These are phyloP conservation scores for Acanthosoma haemorrhoidale DNA, from an alignment of 2,888 invertebrate species.

Conservation along the genomic window DNA sequence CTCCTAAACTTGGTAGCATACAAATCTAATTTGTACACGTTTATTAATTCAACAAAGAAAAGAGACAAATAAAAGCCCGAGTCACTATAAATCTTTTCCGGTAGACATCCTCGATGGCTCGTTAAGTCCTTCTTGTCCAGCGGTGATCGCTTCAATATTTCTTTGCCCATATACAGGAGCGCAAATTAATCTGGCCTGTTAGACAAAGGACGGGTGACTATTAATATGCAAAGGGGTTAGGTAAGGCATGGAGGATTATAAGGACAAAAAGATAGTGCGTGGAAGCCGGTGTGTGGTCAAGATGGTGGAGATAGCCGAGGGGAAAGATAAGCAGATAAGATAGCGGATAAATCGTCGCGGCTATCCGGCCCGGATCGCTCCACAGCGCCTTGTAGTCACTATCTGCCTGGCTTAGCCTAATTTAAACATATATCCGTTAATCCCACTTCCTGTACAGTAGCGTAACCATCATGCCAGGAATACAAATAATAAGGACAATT, in stretches of 20 bases:
- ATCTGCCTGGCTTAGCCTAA: conserved; percentile 8
- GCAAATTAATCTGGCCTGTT: conserved; percentile 19
- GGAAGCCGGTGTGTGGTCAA: conserved; percentile 24
- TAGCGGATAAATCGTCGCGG: conserved; percentile 13
- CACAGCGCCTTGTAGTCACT: conserved; percentile 19
- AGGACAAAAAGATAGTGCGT: conserved; percentile 17
- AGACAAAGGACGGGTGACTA: conserved; percentile 22
- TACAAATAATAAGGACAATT: too few relatives aligned
- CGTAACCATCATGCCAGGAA: too few relatives aligned
- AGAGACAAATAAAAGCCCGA: background rate
- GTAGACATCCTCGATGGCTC: background rate
- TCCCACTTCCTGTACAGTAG: conserved; percentile 11
- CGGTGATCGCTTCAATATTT: conserved; percentile 22
- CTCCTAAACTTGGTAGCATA: too few relatives aligned
- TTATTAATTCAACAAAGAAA: background rate
- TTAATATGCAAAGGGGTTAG: conserved; percentile 23
- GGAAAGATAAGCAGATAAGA: conserved; percentile 17
- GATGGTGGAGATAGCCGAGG: background rate
- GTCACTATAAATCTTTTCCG: background rate
- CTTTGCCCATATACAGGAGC: background rate
- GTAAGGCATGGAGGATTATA: conserved; percentile 12
- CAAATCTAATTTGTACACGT: background rate
- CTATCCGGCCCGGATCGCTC: conserved; percentile 2
- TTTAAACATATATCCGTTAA: conserved; percentile 22
- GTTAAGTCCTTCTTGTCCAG: background rate